Base-by-base conservation (phyloP, 2,797 vertebrate genomes). In the Lepus oiostolus region DNA sequence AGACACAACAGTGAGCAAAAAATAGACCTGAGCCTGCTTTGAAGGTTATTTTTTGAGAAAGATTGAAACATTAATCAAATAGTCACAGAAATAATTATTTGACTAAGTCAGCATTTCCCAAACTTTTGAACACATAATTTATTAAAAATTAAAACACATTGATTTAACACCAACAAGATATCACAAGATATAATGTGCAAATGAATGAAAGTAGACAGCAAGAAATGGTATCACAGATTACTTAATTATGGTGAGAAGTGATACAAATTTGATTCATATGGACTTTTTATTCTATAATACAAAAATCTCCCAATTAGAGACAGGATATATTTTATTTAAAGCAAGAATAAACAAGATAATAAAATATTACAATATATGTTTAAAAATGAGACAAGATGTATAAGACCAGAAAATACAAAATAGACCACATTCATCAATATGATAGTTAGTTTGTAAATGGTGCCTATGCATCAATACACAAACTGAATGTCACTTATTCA, bases 361-460 rank as follows among this genome's bases (percentile, higher is more conserved):
- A 94, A 92, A 96, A n/a, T 87, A 93, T 95, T 70, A 58, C 70
- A 77, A 89, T 89, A 62, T 54, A n/a, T 75, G 60, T 93, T 90
- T 50, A 91, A 90, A 95, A 88, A 67, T 38, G 88, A 95, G 93
- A 94, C 60, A 93, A 92, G 74, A 88, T 89, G 12, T 32, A 91
- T 87, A 91, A 89, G 93, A 91, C n/a, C 65, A 85, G 81, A 54
- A 88, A 71, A 95, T 77, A 85, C 85, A 91, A 96, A 97, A 96
- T 91, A 91, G 94, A 84, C 62, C 81, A 82, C 94, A 93, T 95
- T 89, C 87, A 92, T 97, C 94, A 97, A 77, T 52, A 83, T 93
- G 96, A 93, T 93, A 75, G 93, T 96, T 93, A 74, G 96, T 92
- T 96, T 94, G 93, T 89, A 95, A 97, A 95, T 28, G 81, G 76